phyloP scores from a whole-genome alignment of 2,888 invertebrate genomes.

The Aethes cnicana region DNA sequence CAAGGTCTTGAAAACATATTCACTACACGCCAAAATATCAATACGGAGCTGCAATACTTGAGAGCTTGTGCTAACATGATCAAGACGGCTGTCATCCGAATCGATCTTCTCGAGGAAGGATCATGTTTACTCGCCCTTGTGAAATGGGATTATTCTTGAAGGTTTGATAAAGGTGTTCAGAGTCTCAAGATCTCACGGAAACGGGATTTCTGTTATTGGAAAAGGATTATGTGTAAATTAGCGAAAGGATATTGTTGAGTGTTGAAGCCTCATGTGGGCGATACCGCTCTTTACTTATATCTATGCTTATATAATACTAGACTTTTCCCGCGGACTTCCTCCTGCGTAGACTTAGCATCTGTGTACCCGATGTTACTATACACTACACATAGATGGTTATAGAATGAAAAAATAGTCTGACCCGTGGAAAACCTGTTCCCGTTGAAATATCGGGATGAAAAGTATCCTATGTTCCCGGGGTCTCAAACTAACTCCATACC shows the following conservation, averaged over 20 bases:
- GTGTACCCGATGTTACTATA: too few species aligned
- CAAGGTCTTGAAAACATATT: neutral
- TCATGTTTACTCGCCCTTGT: slow-evolving; percentile 28
- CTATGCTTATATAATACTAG: too few species aligned
- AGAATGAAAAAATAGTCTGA: too few species aligned
- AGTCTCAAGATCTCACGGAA: slow-evolving; percentile 22
- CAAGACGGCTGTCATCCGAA: slow-evolving; percentile 28
- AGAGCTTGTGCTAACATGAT: slow-evolving; percentile 24
- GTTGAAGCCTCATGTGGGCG: slow-evolving; percentile 5
- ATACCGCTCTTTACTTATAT: slow-evolving; percentile 5
- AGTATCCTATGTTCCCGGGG: too few species aligned
- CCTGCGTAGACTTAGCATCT: too few species aligned
- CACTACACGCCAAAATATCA: neutral
- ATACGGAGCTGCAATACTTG: slow-evolving; percentile 9
- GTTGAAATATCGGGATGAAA: too few species aligned
- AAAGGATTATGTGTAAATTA: slow-evolving; percentile 32
- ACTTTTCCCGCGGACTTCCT: too few species aligned
- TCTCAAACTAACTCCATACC: too few species aligned
- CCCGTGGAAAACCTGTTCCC: too few species aligned
- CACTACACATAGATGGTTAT: too few species aligned
- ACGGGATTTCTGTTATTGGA: slow-evolving; percentile 28
- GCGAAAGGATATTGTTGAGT: slow-evolving; percentile 25
- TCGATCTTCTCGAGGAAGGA: slow-evolving; percentile 21
- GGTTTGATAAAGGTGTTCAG: slow-evolving; percentile 30
- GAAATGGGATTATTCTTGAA: slow-evolving; percentile 30